Evolutionary conservation across 53 echinoderm and acorn worm genomes (phyloP).

Genomic region (Holothuria leucospilota): DNA sequence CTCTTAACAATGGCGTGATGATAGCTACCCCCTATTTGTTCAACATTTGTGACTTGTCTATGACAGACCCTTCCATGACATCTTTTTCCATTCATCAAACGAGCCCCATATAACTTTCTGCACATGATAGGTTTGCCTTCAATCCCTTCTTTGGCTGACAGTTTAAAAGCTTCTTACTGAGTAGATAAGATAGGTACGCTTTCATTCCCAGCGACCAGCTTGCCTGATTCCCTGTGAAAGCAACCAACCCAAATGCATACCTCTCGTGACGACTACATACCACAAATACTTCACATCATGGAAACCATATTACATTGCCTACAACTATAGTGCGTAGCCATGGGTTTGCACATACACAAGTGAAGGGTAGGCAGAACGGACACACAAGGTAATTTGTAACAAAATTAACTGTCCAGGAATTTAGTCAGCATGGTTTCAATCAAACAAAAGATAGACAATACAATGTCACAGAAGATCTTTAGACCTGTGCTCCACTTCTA

Average conservation of each 20-base stretch:
- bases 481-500: no score
- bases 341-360: background rate
- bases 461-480: no score
- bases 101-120: no score
- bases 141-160: slow-evolving; percentile 45
- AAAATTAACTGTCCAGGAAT: slow-evolving; percentile 27
- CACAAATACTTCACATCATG: slow-evolving; percentile 23
- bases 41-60: no score
- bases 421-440: slow-evolving; percentile 9
- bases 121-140: background rate
- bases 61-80: no score
- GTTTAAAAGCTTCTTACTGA: slow-evolving; percentile 34
- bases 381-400: slow-evolving; percentile 11
- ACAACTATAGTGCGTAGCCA: background rate
- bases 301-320: background rate
- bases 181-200: background rate
- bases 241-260: slow-evolving; percentile 17
- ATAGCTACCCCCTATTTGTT: no score
- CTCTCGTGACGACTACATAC: slow-evolving; percentile 37
- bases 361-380: background rate
- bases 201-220: background rate
- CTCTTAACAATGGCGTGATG: no score
- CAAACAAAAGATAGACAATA: slow-evolving; percentile 12
- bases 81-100: no score
- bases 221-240: background rate